Evolutionary conservation across 2,797 vertebrate species (phyloP).

Genomic region (Phoeniculus purpureus): DNA sequence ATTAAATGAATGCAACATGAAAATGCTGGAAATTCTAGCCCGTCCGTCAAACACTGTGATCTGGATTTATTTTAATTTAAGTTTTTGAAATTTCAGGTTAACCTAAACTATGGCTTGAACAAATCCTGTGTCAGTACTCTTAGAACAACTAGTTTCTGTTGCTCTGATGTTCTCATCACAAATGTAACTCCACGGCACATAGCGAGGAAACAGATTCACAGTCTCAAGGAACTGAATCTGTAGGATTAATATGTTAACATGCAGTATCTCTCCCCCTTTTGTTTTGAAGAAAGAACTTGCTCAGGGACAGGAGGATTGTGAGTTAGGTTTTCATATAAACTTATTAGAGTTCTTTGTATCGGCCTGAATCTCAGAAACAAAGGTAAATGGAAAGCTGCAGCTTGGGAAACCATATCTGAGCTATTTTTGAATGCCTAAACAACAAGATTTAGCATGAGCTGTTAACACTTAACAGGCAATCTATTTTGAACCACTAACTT

Average conservation of each 20-base stretch:
- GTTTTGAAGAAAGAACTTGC: rapidly evolving
- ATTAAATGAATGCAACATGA: background rate
- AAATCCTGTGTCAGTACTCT: background rate
- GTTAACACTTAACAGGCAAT: background rate
- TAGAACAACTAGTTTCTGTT: background rate
- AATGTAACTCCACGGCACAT: background rate
- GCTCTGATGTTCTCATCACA: background rate
- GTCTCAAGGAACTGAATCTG: background rate
- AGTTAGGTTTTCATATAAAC: background rate
- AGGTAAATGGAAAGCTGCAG: background rate
- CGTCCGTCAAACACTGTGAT: background rate
- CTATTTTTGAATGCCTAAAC: background rate
- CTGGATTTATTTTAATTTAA: background rate
- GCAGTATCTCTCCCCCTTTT: background rate
- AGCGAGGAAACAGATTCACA: no score
- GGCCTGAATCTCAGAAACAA: background rate
- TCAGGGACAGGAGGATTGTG: background rate
- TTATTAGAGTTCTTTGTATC: background rate
- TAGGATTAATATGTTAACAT: background rate
- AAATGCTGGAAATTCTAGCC: background rate
- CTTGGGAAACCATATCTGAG: background rate
- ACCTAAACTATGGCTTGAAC: background rate
- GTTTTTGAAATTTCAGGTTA: background rate
- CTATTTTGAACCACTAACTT: background rate
- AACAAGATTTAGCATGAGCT: background rate